A percentile compares a stretch with the other conserved stretches of the same genome.
Conservation (phyloP, 2,797 vertebrate species). For the Chloroceryle amazona region DNA sequence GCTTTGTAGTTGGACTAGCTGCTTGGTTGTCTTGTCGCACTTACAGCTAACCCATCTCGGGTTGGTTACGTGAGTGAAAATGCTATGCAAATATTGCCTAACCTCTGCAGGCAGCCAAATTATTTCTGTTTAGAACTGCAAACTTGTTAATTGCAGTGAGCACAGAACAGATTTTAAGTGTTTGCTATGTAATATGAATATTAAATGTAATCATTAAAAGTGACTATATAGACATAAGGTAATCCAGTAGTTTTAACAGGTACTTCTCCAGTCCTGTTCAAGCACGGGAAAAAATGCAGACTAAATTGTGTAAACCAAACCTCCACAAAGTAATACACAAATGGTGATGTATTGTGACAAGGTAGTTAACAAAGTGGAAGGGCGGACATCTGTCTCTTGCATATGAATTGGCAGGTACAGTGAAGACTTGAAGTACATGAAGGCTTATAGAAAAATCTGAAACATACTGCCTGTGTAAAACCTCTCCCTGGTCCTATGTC, state of each 20-base stretch:
- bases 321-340: background rate
- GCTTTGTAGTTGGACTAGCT: background rate
- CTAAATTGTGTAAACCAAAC: background rate
- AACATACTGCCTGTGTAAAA: background rate
- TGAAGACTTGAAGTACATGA: background rate
- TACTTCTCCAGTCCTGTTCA: background rate
- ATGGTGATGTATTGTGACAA: slow-evolving; percentile 18
- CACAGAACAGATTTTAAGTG: background rate
- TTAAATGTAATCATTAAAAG: background rate
- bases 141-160: background rate
- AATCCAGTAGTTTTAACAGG: background rate
- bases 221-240: background rate
- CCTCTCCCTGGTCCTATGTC: background rate
- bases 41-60: background rate
- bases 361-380: slow-evolving; percentile 20
- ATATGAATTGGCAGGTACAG: background rate
- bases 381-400: background rate
- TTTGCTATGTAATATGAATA: background rate
- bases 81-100: background rate
- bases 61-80: background rate
- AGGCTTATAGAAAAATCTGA: background rate
- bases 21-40: background rate
- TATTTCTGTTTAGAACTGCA: background rate
- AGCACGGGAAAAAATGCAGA: background rate
- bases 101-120: background rate